phyloP scores from a whole-genome alignment of 1,140 invertebrate species.

The Trichonephila clavata region DNA sequence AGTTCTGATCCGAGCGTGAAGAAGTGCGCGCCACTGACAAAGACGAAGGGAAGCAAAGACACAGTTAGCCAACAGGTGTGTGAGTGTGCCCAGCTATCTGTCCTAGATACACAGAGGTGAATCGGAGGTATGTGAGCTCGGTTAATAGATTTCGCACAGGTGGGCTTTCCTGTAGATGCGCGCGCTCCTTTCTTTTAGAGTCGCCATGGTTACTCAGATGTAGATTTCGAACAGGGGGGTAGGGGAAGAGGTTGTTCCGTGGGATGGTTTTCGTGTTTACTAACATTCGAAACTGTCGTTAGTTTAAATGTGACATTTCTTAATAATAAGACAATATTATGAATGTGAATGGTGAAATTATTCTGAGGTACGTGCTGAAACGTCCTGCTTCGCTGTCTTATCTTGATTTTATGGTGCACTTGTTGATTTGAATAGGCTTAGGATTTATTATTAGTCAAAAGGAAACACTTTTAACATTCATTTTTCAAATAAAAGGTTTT shows the following conservation, averaged over 20 bases:
- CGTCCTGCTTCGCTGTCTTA: too few relatives aligned
- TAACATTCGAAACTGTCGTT: conserved; percentile 11
- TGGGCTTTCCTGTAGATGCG: conserved; percentile 59
- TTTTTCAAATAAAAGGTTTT: too few relatives aligned
- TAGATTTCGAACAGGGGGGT: conserved; percentile 27
- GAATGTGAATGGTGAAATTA: too few relatives aligned
- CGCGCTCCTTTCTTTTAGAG: conserved; percentile 68
- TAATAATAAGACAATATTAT: too few relatives aligned
- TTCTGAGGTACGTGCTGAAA: too few relatives aligned
- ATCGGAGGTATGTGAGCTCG: conserved; percentile 67
- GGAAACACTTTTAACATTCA: too few relatives aligned
- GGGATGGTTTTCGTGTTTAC: conserved; percentile 33
- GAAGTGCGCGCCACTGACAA: not conserved
- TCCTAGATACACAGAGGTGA: conserved; percentile 63
- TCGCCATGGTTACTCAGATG: conserved; percentile 65
- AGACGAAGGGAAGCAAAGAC: conserved; percentile 4
- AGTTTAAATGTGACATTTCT: not conserved
- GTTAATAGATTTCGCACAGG: conserved; percentile 76
- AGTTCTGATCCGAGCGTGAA: not conserved
- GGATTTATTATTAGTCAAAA: too few relatives aligned
- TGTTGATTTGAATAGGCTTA: too few relatives aligned
- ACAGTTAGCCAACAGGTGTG: conserved; percentile 59
- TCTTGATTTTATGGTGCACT: too few relatives aligned
- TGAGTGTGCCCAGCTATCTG: conserved; percentile 34
- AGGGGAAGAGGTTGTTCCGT: not conserved